These are phyloP conservation scores for Benthosema pterotum DNA, from an alignment of 2,797 vertebrate species.

Conservation along the genomic window DNA sequence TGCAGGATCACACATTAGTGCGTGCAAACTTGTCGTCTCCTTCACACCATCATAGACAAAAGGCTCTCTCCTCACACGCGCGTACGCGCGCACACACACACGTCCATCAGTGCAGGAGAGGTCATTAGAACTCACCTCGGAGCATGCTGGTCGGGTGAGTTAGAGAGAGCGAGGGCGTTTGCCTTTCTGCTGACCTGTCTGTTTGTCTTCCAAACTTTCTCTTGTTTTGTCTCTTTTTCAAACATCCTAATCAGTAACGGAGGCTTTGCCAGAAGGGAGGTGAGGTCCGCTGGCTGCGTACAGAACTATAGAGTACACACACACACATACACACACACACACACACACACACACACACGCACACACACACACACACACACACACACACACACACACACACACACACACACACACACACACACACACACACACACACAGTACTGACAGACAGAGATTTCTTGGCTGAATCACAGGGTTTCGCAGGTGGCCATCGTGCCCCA, in stretches of 20 bases:
- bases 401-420: too few relatives aligned
- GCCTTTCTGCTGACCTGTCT: conserved; percentile 62
- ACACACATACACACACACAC: conserved; percentile 3
- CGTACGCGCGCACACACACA: conserved; percentile 30
- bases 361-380: too few relatives aligned
- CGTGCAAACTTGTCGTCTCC: too few relatives aligned
- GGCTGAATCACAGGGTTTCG: conserved; percentile 45
- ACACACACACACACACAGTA: too few relatives aligned
- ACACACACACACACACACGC: conserved; percentile 3
- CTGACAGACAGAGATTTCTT: conserved; percentile 15
- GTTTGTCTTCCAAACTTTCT: conserved; percentile 60
- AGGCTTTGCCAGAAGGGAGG: conserved; percentile 65
- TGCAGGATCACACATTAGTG: too few relatives aligned
- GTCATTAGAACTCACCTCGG: conserved; percentile 67
- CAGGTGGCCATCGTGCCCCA: conserved; percentile 35
- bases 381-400: too few relatives aligned
- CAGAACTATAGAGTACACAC: conserved; percentile 32
- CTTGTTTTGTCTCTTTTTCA: conserved; percentile 51
- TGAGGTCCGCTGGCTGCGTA: conserved; percentile 51
- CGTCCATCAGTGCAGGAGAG: conserved; percentile 49
- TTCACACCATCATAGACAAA: too few relatives aligned
- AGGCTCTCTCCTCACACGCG: conserved; percentile 12
- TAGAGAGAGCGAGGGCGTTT: conserved; percentile 52
- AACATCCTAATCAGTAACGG: conserved; percentile 59
- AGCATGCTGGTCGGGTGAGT: conserved; percentile 56